phyloP scores from a whole-genome alignment of 2,888 invertebrate genomes.

The Pyrochroa serraticornis region DNA sequence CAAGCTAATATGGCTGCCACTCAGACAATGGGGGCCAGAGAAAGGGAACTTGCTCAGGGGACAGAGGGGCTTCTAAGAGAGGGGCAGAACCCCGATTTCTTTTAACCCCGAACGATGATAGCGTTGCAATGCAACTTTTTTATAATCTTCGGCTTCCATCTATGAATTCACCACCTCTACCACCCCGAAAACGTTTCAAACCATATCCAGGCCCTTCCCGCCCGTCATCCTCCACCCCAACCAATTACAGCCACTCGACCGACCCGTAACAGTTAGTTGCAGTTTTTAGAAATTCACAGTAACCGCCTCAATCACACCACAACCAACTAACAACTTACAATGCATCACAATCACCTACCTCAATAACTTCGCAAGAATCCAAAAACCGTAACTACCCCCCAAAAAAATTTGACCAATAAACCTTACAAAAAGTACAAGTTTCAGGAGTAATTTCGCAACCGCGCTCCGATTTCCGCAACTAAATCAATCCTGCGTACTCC shows the following conservation, averaged over 20 bases:
- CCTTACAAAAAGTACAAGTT: too few species aligned
- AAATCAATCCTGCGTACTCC: too few species aligned
- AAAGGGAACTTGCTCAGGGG: constrained; percentile 54
- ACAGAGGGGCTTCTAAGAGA: constrained; percentile 49
- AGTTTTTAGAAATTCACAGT: too few species aligned
- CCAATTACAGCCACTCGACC: constrained; percentile 1
- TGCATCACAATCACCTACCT: too few species aligned
- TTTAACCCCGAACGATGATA: constrained; percentile 53
- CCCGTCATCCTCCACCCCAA: constrained; percentile 8
- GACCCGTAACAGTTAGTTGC: too few species aligned
- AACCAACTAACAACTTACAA: too few species aligned
- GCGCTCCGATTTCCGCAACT: too few species aligned
- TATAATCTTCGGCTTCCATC: constrained; percentile 28
- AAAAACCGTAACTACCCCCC: too few species aligned
- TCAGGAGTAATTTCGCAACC: too few species aligned
- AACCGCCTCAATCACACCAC: too few species aligned
- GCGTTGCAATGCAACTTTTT: constrained; percentile 41
- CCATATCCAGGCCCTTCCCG: constrained; percentile 1
- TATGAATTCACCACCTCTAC: constrained; percentile 22
- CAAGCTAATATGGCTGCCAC: constrained; percentile 61
- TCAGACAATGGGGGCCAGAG: constrained; percentile 58
- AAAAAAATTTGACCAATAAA: too few species aligned
- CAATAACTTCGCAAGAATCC: too few species aligned
- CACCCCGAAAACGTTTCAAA: neutral
- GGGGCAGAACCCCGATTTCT: constrained; percentile 49